Conservation (phyloP, 2,113 vertebrate genomes). For the Aramus guarauna region DNA sequence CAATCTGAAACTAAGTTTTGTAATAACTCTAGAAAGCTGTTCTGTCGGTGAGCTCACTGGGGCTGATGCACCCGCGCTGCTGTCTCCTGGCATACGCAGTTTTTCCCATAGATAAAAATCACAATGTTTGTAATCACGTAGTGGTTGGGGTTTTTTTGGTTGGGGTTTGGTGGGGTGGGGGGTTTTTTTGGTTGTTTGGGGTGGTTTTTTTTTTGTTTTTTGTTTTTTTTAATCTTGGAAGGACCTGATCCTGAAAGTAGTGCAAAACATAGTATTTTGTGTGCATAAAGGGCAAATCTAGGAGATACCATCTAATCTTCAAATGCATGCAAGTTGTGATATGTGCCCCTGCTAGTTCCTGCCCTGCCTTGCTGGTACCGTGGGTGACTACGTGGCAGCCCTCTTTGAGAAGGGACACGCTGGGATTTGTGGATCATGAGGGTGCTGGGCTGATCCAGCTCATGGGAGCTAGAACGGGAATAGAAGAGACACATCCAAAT, state of each 20-base stretch:
- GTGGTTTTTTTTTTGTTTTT: too few relatives aligned
- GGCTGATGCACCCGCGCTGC: background rate
- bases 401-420: fast-evolving
- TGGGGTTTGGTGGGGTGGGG: too few relatives aligned
- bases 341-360: background rate
- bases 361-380: fast-evolving
- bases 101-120: background rate
- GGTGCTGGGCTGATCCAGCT: background rate
- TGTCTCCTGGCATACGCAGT: background rate
- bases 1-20: background rate
- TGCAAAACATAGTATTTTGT: fast-evolving
- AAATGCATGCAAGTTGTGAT: background rate
- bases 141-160: too few relatives aligned
- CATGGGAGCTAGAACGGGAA: background rate
- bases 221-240: too few relatives aligned
- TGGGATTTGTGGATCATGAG: fast-evolving
- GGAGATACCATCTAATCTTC: fast-evolving
- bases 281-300: background rate
- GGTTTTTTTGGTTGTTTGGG: too few relatives aligned
- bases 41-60: background rate
- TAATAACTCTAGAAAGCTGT: background rate
- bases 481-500: fast-evolving
- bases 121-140: fast-evolving
- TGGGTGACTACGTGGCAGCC: fast-evolving
- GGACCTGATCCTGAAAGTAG: fast-evolving